A percentile compares a stretch with the other conserved stretches of the same genome.
phyloP scores from a whole-genome alignment of 2,797 vertebrate species.

The Buceros bicornis region DNA sequence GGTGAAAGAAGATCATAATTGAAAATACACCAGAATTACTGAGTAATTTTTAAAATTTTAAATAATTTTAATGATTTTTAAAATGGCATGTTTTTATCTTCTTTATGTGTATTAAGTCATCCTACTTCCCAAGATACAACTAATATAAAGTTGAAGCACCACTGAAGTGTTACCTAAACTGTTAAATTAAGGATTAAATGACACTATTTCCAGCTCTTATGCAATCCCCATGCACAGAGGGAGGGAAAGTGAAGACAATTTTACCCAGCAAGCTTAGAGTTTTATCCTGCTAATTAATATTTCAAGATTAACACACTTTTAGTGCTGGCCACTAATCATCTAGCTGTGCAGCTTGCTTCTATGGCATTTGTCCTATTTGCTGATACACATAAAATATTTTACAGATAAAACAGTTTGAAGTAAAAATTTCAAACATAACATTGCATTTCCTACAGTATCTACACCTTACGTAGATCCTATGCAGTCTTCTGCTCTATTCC shows the following conservation, averaged over 20 bases:
- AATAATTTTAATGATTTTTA: not conserved
- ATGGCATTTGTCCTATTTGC: not conserved
- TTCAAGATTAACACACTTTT: slow-evolving; percentile 35
- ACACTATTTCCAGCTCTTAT: not conserved
- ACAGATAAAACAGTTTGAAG: not conserved
- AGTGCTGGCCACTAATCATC: not conserved
- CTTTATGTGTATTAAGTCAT: not conserved
- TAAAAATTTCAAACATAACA: not conserved
- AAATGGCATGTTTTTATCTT: not conserved
- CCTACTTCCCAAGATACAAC: not conserved
- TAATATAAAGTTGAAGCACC: not conserved
- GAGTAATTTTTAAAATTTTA: not conserved
- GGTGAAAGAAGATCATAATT: not conserved
- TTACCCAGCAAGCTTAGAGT: slow-evolving; percentile 10
- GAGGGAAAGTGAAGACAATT: not conserved
- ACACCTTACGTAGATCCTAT: not conserved
- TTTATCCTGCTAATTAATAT: slow-evolving; percentile 42
- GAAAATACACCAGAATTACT: not conserved
- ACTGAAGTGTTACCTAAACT: not conserved
- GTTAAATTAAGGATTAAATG: slow-evolving; percentile 28
- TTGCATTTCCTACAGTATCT: not conserved
- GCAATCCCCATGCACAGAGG: not conserved
- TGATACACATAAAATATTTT: not conserved
- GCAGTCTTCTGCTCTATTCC: not conserved
- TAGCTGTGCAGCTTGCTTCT: not conserved